These are phyloP conservation scores for Schizotus pectinicornis DNA, from an alignment of 2,888 invertebrate species.

Conservation along the genomic window DNA sequence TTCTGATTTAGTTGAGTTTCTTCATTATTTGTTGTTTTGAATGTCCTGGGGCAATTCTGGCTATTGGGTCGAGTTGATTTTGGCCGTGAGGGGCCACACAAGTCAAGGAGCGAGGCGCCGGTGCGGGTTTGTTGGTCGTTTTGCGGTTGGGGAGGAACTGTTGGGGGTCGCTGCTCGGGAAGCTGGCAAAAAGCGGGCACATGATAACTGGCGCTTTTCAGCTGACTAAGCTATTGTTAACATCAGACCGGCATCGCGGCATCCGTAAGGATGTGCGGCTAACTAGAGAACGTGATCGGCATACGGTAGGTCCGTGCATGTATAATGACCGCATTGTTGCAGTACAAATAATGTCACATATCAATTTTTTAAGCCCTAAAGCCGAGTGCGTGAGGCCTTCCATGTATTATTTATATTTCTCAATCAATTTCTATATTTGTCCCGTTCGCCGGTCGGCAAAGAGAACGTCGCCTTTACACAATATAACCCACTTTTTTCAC, in stretches of 20 bases:
- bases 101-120: too few species aligned
- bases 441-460: slow-evolving; percentile 6
- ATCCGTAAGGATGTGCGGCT: slow-evolving; percentile 54
- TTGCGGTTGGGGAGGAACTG: slow-evolving; percentile 8
- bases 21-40: too few species aligned
- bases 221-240: slow-evolving; percentile 53
- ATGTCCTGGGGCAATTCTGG: too few species aligned
- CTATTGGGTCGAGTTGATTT: too few species aligned
- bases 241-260: slow-evolving; percentile 45
- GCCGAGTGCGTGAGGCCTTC: slow-evolving; percentile 43
- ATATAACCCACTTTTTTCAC: slow-evolving; percentile 32
- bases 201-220: slow-evolving; percentile 52
- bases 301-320: slow-evolving; percentile 51
- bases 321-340: slow-evolving; percentile 54
- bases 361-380: slow-evolving; percentile 45
- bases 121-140: too few species aligned
- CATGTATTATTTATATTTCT: slow-evolving; percentile 47
- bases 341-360: slow-evolving; percentile 55
- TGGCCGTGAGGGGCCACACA: too few species aligned
- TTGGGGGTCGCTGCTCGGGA: slow-evolving; percentile 36
- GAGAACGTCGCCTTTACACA: slow-evolving; percentile 39
- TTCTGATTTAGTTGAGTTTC: too few species aligned
- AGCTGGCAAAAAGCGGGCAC: slow-evolving; percentile 47
- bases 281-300: slow-evolving; percentile 54
- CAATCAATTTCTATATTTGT: slow-evolving; percentile 41